These are phyloP conservation scores for Diarsia mendica DNA, from an alignment of 2,888 invertebrate genomes.

Conservation along the genomic window DNA sequence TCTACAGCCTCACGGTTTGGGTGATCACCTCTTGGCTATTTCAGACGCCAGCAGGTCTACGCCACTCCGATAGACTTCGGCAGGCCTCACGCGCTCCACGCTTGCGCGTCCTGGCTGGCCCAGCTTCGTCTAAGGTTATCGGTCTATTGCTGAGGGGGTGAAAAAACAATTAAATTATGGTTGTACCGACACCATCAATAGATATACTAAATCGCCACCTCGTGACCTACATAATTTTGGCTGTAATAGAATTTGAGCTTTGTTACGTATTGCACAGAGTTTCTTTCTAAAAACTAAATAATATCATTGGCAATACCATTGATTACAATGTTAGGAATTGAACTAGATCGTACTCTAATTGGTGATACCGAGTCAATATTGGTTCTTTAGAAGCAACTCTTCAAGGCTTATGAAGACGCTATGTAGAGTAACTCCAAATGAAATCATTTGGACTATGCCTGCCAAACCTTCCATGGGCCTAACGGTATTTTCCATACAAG, in stretches of 20 bases:
- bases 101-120: too few relatives aligned
- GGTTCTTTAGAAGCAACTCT: background rate
- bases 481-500: background rate
- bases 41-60: background rate
- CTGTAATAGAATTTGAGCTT: background rate
- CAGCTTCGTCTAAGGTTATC: too few relatives aligned
- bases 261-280: background rate
- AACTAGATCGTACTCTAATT: background rate
- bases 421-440: background rate
- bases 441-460: background rate
- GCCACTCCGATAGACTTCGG: background rate
- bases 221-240: background rate
- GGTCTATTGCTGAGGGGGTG: too few relatives aligned
- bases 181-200: too few relatives aligned
- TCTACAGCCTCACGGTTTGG: too few relatives aligned
- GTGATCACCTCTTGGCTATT: too few relatives aligned
- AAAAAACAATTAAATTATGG: too few relatives aligned
- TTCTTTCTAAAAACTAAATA: background rate
- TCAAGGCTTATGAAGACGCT: background rate
- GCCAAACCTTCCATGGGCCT: background rate
- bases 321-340: background rate
- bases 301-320: background rate
- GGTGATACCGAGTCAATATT: background rate
- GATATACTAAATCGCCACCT: too few relatives aligned
- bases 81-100: too few relatives aligned